phyloP scores from a whole-genome alignment of 2,113 vertebrate genomes.

The Corythoichthys haematopterus region DNA sequence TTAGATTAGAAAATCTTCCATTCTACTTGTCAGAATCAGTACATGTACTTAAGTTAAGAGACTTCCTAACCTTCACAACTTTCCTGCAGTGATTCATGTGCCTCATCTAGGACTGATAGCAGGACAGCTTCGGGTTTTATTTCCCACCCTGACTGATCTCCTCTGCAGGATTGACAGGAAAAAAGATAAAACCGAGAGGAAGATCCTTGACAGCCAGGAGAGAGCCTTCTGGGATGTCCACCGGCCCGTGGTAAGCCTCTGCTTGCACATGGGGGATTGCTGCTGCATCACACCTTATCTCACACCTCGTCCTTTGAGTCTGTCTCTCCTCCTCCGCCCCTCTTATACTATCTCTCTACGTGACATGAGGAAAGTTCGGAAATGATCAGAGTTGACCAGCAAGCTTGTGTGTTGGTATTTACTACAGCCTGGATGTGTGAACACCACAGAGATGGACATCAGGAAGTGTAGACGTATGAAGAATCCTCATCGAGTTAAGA shows the following conservation, averaged over 20 bases:
- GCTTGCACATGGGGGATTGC: slow-evolving; percentile 2
- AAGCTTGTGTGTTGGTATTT: background rate
- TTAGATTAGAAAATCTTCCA: background rate
- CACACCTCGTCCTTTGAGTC: background rate
- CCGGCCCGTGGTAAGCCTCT: slow-evolving; percentile 75
- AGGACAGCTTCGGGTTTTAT: background rate
- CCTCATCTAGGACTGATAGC: background rate
- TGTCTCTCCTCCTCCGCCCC: background rate
- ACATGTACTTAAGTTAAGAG: background rate
- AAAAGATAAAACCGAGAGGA: slow-evolving; percentile 97
- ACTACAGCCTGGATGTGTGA: slow-evolving; percentile 91
- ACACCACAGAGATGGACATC: slow-evolving; percentile 99
- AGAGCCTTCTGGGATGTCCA: slow-evolving; percentile 99
- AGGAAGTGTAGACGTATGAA: slow-evolving; percentile 96
- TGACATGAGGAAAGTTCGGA: background rate
- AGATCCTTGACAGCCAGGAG: slow-evolving; percentile 98
- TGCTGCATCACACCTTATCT: slow-evolving; percentile 4
- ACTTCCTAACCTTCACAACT: slow-evolving; percentile 6
- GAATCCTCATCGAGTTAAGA: slow-evolving; percentile 94
- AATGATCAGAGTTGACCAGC: background rate
- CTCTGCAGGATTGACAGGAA: slow-evolving; percentile 90
- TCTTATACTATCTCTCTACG: background rate
- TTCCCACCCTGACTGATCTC: slow-evolving; percentile 39
- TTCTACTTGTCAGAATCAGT: background rate
- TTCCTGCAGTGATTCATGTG: slow-evolving; percentile 1